These are phyloP conservation scores for Xiphophorus hellerii DNA, from an alignment of 2,113 vertebrate genomes.

Conservation along the genomic window DNA sequence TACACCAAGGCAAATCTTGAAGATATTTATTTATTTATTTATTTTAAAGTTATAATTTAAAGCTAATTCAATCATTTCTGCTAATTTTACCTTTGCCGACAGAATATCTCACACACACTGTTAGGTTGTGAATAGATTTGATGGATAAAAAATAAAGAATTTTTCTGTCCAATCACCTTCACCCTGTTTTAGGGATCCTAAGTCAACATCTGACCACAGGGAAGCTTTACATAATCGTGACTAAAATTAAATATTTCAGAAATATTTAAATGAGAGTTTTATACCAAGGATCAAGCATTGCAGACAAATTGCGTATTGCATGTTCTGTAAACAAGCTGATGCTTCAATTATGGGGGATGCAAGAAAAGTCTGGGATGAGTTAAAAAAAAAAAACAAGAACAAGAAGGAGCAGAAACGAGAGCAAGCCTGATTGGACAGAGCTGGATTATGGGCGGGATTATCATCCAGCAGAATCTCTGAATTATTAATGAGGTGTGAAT, in stretches of 20 bases:
- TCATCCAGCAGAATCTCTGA: background rate
- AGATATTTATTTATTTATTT: too few species aligned
- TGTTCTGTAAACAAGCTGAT: too few species aligned
- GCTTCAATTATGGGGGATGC: too few species aligned
- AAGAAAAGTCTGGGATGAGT: background rate
- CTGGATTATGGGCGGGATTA: constrained; percentile 29
- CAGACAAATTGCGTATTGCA: too few species aligned
- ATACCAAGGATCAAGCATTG: too few species aligned
- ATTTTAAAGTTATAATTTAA: too few species aligned
- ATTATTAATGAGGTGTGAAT: constrained; percentile 53
- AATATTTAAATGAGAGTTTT: too few species aligned
- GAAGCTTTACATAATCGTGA: too few species aligned
- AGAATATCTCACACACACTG: background rate
- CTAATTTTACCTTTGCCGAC: background rate
- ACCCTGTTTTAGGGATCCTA: background rate
- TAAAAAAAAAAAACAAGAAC: background rate
- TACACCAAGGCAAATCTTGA: background rate
- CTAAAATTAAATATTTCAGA: too few species aligned
- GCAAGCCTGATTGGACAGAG: constrained; percentile 18
- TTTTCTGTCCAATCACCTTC: background rate
- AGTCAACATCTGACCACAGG: background rate
- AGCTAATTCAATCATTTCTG: background rate
- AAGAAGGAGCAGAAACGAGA: background rate
- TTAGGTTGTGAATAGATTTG: background rate
- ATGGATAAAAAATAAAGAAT: background rate